A percentile compares a stretch with the other conserved stretches of the same genome.
Conservation (phyloP, 1,140 invertebrate species). For the Cylas formicarius region DNA sequence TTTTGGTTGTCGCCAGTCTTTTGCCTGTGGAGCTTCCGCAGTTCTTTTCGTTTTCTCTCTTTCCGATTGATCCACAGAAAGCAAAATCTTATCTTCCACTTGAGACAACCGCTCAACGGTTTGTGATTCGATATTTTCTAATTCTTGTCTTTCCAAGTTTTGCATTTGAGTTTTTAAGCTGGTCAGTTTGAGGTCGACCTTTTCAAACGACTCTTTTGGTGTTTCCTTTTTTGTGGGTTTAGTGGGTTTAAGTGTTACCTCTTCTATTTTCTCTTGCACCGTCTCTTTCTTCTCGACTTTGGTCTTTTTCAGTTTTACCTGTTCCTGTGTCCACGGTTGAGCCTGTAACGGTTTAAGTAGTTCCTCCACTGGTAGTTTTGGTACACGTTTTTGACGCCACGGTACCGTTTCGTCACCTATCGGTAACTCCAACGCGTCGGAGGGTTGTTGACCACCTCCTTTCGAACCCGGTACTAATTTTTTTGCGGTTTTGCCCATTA, state of each 20-base stretch:
- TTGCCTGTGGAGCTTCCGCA: slow-evolving; percentile 1
- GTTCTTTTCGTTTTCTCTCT: slow-evolving; percentile 1
- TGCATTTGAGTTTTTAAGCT: slow-evolving; percentile 18
- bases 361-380: slow-evolving; percentile 2
- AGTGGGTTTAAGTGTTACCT: slow-evolving; percentile 27
- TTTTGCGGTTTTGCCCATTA: slow-evolving; percentile 15
- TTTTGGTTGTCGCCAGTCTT: slow-evolving; percentile 16
- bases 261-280: slow-evolving; percentile 36
- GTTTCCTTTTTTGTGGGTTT: slow-evolving; percentile 33
- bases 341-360: slow-evolving; percentile 15
- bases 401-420: slow-evolving; percentile 48
- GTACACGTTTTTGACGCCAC: slow-evolving; percentile 40
- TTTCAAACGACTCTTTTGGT: slow-evolving; percentile 34
- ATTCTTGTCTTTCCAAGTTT: background rate
- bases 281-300: slow-evolving; percentile 39
- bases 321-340: slow-evolving; percentile 44
- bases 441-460: slow-evolving; percentile 23
- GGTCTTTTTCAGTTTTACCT: slow-evolving; percentile 41
- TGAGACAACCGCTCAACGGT: slow-evolving; percentile 2
- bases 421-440: slow-evolving; percentile 43
- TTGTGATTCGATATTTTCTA: background rate
- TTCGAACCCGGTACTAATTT: slow-evolving; percentile 21
- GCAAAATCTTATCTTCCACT: slow-evolving; percentile 15
- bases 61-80: background rate
- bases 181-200: slow-evolving; percentile 25